Base-by-base conservation (phyloP, 2,113 vertebrate species). In the Piaya cayana region DNA sequence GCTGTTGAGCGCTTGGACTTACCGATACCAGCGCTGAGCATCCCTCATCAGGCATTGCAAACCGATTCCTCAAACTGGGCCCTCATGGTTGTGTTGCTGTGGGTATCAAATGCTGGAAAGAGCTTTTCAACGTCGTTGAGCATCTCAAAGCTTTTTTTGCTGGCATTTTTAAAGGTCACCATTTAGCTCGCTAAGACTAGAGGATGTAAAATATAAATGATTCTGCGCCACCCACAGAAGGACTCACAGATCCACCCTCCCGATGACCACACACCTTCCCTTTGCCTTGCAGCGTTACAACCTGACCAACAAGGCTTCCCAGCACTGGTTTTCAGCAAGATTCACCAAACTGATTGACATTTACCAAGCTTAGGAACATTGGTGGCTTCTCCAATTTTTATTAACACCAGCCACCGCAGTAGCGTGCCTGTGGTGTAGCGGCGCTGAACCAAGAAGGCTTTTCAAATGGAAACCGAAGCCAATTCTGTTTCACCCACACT, bases 161-260 rank as follows among this genome's bases (percentile, higher is more conserved):
- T 92, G 91, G 83, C 83, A 88, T 93, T 97, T 93, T 92, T 34
- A 96, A 94, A 96, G 96, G 94, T 94, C 86, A 90, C 37, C 63
- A 15, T 62, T 70, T 43, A 81, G 50, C 68, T 94, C 3, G 5
- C 93, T 92, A 90, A 56, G 64, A 45, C 79, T 43, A 75, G 42
- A 86, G 68, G 29, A 67, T 68, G 60, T 70, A 67, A 94, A 93
- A 88, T 92, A 86, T 47, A 71, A 81, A 94, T 91, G 85, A 81
- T 23, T 32, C 45, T 53, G 16, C 1, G 8, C 62, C 78, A 79
- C 87, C 74, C 36, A 87, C 0, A 0, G 39, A 49, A 49, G 47
- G 47, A 43, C 85, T 56, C 0, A 0, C 64, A 83, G 50, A 77
- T 43, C 17, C 10, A 39, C n/a, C 27, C 32, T 36, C 9, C 5